Conservation (phyloP, 2,888 invertebrate genomes). For the Drosophila mayaguana region DNA sequence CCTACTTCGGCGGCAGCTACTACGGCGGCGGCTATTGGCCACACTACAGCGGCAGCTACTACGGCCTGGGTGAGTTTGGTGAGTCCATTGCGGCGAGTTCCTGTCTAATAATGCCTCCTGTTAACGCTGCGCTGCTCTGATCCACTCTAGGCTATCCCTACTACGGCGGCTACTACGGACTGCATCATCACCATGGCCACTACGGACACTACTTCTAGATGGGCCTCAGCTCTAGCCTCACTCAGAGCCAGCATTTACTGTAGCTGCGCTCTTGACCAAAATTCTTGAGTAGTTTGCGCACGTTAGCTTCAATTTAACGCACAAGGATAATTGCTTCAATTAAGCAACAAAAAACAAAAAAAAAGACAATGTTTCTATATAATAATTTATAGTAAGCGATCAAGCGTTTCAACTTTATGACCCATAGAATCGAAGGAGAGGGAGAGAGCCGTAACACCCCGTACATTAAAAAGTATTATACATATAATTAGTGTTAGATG, state of each 20-base stretch:
- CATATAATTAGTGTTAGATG: constrained; percentile 54
- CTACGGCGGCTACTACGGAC: constrained; percentile 81
- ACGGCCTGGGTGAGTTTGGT: constrained; percentile 73
- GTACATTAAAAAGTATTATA: constrained; percentile 50
- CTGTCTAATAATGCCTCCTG: not conserved
- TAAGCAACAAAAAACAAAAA: constrained; percentile 67
- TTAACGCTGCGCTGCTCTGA: not conserved
- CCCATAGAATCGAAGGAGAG: constrained; percentile 21
- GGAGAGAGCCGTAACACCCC: constrained; percentile 26
- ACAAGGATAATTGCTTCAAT: constrained; percentile 77
- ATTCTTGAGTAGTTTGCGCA: constrained; percentile 53
- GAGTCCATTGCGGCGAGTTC: not conserved
- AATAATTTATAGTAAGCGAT: constrained; percentile 38
- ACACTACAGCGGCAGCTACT: constrained; percentile 72
- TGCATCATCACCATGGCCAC: constrained; percentile 71
- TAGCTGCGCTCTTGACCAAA: constrained; percentile 55
- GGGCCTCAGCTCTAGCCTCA: not conserved
- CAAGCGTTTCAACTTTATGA: constrained; percentile 36
- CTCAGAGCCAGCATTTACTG: constrained; percentile 7
- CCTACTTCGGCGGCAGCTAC: constrained; percentile 71
- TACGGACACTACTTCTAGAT: constrained; percentile 81
- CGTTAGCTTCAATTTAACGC: constrained; percentile 60
- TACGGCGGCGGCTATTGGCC: constrained; percentile 75
- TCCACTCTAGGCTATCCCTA: constrained; percentile 68
- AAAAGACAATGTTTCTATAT: constrained; percentile 31